These are phyloP conservation scores for Hemiscyllium ocellatum DNA, from an alignment of 2,113 vertebrate species.

Conservation along the genomic window DNA sequence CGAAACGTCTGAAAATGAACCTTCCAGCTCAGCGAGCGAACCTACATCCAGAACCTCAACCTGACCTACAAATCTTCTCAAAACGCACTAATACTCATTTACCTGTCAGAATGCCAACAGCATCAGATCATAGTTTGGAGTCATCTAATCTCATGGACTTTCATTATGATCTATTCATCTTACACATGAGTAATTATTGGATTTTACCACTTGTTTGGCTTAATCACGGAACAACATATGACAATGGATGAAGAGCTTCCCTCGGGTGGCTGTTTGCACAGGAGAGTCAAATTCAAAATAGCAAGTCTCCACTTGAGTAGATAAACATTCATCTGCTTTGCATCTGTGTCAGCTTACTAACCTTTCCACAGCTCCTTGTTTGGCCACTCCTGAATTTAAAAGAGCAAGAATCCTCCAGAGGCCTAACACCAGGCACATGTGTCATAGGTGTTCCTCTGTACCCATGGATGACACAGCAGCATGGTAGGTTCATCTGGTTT, in stretches of 20 bases:
- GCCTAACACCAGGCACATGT: neutral
- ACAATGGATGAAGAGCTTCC: neutral
- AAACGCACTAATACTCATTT: neutral
- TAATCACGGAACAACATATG: neutral
- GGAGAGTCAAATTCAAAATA: neutral
- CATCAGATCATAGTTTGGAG: neutral
- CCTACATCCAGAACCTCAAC: too few species aligned
- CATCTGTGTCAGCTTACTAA: neutral
- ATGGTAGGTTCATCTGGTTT: neutral
- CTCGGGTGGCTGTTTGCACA: neutral
- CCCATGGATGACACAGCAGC: neutral
- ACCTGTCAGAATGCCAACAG: neutral
- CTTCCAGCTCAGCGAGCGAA: too few species aligned
- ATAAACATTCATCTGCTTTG: neutral
- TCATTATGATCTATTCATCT: neutral
- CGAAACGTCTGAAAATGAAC: too few species aligned
- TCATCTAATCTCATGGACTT: neutral
- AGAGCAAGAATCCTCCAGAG: neutral
- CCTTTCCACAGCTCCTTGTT: neutral
- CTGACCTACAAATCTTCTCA: too few species aligned
- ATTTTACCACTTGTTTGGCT: neutral
- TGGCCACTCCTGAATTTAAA: neutral
- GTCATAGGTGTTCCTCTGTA: neutral
- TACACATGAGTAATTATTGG: neutral
- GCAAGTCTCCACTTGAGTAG: neutral